Conservation (phyloP, 2,113 vertebrate genomes). For the Athene noctua region DNA sequence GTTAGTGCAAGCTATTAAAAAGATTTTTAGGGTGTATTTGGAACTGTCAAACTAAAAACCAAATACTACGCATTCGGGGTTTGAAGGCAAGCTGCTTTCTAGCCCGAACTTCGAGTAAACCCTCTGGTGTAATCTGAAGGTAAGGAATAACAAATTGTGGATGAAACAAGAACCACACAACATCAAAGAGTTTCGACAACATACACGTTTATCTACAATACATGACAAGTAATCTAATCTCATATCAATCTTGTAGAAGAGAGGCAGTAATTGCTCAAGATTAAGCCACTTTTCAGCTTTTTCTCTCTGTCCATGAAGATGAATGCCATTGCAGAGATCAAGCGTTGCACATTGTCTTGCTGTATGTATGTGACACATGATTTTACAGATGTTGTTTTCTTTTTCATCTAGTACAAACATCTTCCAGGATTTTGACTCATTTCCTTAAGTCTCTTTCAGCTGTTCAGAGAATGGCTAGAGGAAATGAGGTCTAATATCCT, state of each 20-base stretch:
- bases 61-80: background rate
- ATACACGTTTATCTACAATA: background rate
- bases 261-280: slow-evolving; percentile 29
- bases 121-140: background rate
- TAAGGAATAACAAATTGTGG: background rate
- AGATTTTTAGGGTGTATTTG: background rate
- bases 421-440: slow-evolving; percentile 81
- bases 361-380: slow-evolving; percentile 14
- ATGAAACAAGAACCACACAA: background rate
- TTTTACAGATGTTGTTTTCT: slow-evolving; percentile 75
- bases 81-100: background rate
- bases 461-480: slow-evolving; percentile 71
- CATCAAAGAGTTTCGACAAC: background rate
- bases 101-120: background rate
- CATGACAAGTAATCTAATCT: background rate
- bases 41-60: background rate
- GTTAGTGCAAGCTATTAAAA: background rate
- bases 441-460: slow-evolving; percentile 75
- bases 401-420: slow-evolving; percentile 64
- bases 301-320: background rate
- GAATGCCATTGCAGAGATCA: slow-evolving; percentile 7
- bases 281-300: slow-evolving; percentile 25
- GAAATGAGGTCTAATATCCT: slow-evolving; percentile 71
- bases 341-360: background rate
- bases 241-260: background rate